These are phyloP conservation scores for Opisthocomus hoazin DNA, from an alignment of 2,113 vertebrate species.

Conservation along the genomic window DNA sequence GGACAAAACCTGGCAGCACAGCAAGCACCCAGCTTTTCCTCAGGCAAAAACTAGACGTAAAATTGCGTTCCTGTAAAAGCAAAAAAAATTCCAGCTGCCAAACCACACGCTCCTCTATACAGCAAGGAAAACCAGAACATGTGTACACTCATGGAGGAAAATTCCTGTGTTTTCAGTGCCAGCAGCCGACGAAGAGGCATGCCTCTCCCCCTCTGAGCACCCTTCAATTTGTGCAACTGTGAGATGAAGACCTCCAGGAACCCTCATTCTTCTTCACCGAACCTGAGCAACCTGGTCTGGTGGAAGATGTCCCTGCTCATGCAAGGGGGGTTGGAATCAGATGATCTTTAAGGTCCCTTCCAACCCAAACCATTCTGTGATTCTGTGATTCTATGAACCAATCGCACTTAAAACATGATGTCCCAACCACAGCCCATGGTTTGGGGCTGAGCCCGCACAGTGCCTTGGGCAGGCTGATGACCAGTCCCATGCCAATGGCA, in stretches of 20 bases:
- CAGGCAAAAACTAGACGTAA: neutral
- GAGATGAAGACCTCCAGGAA: neutral
- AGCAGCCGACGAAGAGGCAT: neutral
- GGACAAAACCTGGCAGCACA: neutral
- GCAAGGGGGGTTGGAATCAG: no score
- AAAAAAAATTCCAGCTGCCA: neutral
- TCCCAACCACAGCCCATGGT: neutral
- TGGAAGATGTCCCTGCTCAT: no score
- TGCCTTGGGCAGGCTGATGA: neutral
- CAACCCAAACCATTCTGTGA: no score
- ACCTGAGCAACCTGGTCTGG: no score
- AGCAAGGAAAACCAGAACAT: neutral
- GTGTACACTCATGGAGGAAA: neutral
- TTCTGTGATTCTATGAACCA: no score
- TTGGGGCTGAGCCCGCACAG: neutral
- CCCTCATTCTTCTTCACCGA: neutral
- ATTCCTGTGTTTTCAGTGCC: neutral
- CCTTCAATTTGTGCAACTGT: neutral
- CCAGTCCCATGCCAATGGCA: fast-evolving
- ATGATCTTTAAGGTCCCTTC: no score
- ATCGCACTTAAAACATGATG: neutral
- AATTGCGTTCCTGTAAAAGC: neutral
- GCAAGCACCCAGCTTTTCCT: neutral
- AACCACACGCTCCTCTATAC: neutral
- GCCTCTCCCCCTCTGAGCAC: neutral